phyloP scores from a whole-genome alignment of 2,113 vertebrate genomes.

The Thamnophis sirtalis region DNA sequence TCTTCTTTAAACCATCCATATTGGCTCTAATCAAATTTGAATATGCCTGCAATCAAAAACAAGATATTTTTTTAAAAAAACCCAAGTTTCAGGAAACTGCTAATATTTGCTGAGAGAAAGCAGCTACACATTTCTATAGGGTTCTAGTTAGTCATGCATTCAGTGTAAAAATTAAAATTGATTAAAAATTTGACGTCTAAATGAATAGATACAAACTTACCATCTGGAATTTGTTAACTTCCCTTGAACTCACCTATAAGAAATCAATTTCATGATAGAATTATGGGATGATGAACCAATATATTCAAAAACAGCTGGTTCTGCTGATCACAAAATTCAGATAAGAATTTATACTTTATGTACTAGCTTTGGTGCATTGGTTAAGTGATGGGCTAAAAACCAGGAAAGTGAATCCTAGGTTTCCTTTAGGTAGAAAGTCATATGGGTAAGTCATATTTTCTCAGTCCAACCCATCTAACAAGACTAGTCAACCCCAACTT shows the following conservation, averaged over 20 bases:
- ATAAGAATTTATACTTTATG: background rate
- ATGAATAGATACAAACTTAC: slow-evolving; percentile 70
- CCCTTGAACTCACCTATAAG: slow-evolving; percentile 91
- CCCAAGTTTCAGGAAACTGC: background rate
- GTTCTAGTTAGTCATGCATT: background rate
- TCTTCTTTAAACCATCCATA: slow-evolving; percentile 98
- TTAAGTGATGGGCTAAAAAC: background rate
- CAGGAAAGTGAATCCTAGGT: background rate
- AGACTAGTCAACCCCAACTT: background rate
- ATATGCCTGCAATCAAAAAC: slow-evolving; percentile 81
- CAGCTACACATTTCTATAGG: background rate
- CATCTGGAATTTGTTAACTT: slow-evolving; percentile 99
- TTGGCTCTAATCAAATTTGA: slow-evolving; percentile 95
- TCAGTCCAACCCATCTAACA: background rate
- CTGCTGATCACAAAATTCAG: background rate
- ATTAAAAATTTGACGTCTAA: background rate
- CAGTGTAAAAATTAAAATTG: background rate
- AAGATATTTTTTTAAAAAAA: background rate
- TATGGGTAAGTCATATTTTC: background rate
- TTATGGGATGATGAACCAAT: slow-evolving; percentile 7
- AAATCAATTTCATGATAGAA: slow-evolving; percentile 17
- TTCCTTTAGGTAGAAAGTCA: background rate
- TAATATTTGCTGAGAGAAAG: background rate
- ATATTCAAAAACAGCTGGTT: background rate
- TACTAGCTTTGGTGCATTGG: background rate